These are phyloP conservation scores for Bubo bubo DNA, from an alignment of 2,113 vertebrate genomes.

Conservation along the genomic window DNA sequence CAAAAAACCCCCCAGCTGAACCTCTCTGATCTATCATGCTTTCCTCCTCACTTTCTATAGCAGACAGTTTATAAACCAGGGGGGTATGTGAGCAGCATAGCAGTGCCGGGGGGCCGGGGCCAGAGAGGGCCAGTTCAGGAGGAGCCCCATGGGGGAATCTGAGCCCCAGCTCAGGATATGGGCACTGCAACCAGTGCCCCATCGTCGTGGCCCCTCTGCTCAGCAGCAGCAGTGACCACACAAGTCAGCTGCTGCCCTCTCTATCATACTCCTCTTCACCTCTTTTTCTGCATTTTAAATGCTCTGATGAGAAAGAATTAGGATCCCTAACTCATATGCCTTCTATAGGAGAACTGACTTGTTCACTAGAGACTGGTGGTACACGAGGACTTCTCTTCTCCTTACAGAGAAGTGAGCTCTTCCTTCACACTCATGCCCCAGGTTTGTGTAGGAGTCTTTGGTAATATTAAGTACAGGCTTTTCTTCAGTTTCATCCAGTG, in stretches of 20 bases:
- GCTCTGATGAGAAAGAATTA: background rate
- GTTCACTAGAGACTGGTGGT: background rate
- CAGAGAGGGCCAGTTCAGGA: background rate
- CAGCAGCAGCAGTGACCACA: background rate
- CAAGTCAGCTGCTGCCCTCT: background rate
- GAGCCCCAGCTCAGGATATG: background rate
- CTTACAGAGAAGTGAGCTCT: background rate
- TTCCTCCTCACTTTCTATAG: background rate
- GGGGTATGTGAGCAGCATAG: background rate
- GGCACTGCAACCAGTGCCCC: accelerated
- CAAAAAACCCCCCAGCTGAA: accelerated
- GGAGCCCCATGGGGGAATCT: accelerated
- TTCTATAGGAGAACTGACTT: background rate
- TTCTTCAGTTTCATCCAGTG: background rate
- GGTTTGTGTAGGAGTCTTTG: constrained; percentile 31
- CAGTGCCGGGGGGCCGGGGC: accelerated
- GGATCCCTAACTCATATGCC: background rate
- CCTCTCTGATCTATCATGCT: background rate
- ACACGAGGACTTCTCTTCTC: background rate
- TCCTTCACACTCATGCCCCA: background rate
- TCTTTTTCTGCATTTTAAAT: background rate
- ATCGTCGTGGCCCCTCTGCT: accelerated
- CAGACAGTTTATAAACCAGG: background rate
- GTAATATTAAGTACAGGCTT: background rate
- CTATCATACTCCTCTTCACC: background rate